Evolutionary conservation across 2,797 vertebrate genomes (phyloP).

Genomic region (Falco concolor): DNA sequence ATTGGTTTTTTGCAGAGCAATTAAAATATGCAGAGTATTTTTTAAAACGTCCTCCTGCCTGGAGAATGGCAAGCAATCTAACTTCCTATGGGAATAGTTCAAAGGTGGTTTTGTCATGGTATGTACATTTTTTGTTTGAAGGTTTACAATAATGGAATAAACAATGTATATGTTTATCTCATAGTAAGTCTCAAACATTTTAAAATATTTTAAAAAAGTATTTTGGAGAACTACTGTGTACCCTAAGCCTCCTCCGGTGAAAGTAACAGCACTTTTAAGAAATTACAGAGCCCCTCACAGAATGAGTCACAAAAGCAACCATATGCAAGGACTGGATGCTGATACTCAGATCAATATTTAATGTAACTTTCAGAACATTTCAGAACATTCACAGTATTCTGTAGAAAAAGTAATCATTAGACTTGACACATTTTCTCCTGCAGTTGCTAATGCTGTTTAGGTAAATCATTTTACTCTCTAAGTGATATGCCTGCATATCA

Average conservation of each 20-base stretch:
- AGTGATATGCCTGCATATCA: not conserved
- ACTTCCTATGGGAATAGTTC: not conserved
- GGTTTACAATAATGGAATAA: not conserved
- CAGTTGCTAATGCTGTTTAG: not conserved
- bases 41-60: not conserved
- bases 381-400: not conserved
- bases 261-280: not conserved
- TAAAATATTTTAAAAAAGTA: not conserved
- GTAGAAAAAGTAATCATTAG: not conserved
- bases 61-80: not conserved
- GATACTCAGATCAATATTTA: not conserved
- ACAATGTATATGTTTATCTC: not conserved
- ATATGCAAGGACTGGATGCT: not conserved
- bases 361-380: not conserved
- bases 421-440: not conserved
- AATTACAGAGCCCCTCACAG: not conserved
- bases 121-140: not conserved
- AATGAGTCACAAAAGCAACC: not conserved
- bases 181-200: not conserved
- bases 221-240: not conserved
- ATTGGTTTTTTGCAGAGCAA: not conserved
- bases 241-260: not conserved
- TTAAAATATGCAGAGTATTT: not conserved
- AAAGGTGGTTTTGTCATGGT: not conserved
- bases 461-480: not conserved